Conservation (phyloP, 1,140 invertebrate genomes). For the Tetraneura akinire region DNA sequence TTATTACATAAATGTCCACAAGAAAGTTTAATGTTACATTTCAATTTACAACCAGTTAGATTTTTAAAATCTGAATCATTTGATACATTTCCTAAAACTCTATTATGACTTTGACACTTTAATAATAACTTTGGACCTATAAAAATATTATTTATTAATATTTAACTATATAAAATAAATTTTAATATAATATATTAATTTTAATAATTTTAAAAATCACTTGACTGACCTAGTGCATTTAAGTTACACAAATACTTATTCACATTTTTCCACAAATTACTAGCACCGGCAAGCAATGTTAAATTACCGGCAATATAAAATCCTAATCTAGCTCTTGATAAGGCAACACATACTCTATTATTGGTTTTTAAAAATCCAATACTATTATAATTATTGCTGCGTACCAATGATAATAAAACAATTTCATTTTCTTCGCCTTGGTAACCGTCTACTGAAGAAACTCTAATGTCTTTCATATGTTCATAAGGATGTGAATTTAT, state of each 20-base stretch:
- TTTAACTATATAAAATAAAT: neutral
- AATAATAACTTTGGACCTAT: conserved; percentile 25
- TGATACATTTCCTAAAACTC: neutral
- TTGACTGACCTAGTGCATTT: conserved; percentile 48
- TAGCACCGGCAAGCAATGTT: conserved; percentile 48
- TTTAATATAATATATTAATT: neutral
- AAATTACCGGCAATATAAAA: conserved; percentile 65
- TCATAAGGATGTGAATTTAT: conserved; percentile 7
- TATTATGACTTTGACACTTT: conserved; percentile 13
- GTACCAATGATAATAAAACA: conserved; percentile 78
- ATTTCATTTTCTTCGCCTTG: conserved; percentile 87
- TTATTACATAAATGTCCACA: conserved; percentile 65
- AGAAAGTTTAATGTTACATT: conserved; percentile 55
- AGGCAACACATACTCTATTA: conserved; percentile 80
- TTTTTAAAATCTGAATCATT: neutral
- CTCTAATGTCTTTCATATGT: conserved; percentile 54
- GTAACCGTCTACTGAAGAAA: conserved; percentile 77
- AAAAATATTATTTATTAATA: neutral
- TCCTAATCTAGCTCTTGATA: conserved; percentile 78
- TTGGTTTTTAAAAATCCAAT: conserved; percentile 71
- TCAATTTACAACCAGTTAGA: conserved; percentile 58
- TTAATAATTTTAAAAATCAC: too few relatives aligned
- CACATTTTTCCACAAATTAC: conserved; percentile 51
- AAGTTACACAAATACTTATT: conserved; percentile 44
- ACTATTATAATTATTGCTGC: conserved; percentile 68